phyloP scores from a whole-genome alignment of 2,797 vertebrate genomes.

The Myotis findleyi region DNA sequence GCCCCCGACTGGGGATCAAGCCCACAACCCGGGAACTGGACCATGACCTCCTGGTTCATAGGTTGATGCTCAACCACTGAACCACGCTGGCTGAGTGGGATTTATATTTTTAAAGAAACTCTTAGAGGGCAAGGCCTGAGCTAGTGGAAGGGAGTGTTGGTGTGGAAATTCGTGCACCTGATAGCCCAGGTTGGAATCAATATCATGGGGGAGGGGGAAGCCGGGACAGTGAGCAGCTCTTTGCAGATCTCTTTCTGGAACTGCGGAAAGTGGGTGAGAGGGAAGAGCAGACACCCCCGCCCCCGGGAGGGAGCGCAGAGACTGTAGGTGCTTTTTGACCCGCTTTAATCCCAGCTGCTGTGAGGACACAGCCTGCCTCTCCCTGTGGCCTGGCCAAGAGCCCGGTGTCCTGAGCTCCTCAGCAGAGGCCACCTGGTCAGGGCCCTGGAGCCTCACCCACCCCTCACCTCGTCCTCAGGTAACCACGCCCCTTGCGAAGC shows the following conservation, averaged over 20 bases:
- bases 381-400: background rate
- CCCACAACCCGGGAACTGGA: no score
- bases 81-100: background rate
- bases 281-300: background rate
- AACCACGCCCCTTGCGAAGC: conserved; percentile 75
- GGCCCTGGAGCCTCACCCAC: background rate
- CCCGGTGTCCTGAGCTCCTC: background rate
- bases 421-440: background rate
- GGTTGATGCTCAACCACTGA: no score
- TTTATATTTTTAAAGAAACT: conserved; percentile 22
- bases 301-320: background rate
- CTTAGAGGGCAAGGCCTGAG: background rate
- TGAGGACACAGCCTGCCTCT: background rate
- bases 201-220: background rate
- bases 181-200: conserved; percentile 49
- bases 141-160: background rate
- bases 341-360: background rate
- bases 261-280: background rate
- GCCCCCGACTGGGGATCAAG: no score
- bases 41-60: no score
- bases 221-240: conserved; percentile 16
- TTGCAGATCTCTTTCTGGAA: conserved; percentile 43
- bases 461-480: conserved; percentile 71
- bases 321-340: background rate
- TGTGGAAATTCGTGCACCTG: conserved; percentile 45